These are phyloP conservation scores for Enteromius argenteus DNA, from an alignment of 2,797 vertebrate species.

Conservation along the genomic window DNA sequence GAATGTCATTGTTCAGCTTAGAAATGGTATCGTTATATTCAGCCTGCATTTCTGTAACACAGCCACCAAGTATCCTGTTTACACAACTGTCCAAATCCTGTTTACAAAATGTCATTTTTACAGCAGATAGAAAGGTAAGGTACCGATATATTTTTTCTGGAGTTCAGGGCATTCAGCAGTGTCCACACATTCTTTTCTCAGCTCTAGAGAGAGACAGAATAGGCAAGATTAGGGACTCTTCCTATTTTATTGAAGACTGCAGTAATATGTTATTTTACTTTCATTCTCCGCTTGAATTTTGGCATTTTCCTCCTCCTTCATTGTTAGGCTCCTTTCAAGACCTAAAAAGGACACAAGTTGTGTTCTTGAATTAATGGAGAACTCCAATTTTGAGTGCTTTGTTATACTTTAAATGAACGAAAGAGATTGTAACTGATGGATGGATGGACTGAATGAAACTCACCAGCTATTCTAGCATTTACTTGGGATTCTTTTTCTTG, in stretches of 20 bases:
- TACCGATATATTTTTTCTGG: conserved; percentile 47
- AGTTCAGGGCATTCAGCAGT: conserved; percentile 10
- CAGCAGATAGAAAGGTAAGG: conserved; percentile 13
- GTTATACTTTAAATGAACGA: background rate
- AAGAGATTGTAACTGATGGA: background rate
- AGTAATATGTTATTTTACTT: conserved; percentile 6
- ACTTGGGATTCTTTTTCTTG: background rate
- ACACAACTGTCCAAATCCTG: background rate
- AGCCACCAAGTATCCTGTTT: background rate
- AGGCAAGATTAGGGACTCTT: background rate
- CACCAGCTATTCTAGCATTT: conserved; percentile 30
- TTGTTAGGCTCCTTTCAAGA: background rate
- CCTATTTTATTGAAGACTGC: background rate
- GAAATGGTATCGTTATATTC: conserved; percentile 12
- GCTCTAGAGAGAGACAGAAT: conserved; percentile 26
- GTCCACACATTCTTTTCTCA: background rate
- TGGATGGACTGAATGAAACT: conserved; percentile 4
- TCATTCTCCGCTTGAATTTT: background rate
- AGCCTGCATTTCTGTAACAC: conserved; percentile 30
- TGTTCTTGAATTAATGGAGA: background rate
- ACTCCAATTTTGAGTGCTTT: background rate
- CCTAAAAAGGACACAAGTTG: conserved; percentile 17
- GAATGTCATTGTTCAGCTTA: background rate
- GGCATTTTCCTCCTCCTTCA: background rate
- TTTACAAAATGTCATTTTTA: background rate